Conservation (phyloP, 2,888 invertebrate genomes). For the Napeogenes inachia region DNA sequence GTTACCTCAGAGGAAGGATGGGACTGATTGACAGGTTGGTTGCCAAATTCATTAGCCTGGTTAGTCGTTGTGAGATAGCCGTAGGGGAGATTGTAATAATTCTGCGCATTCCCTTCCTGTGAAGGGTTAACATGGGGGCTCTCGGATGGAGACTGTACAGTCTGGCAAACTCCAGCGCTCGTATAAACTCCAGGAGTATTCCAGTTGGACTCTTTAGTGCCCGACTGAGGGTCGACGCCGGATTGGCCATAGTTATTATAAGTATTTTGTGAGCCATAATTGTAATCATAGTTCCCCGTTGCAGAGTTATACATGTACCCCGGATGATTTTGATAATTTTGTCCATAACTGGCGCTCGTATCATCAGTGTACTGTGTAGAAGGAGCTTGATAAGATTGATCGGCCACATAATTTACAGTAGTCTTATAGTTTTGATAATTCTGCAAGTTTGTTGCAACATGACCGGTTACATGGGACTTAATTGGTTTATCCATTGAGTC, state of each 20-base stretch:
- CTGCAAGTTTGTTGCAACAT: conserved; percentile 49
- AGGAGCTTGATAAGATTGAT: conserved; percentile 42
- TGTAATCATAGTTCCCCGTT: conserved; percentile 79
- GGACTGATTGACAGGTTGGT: conserved; percentile 33
- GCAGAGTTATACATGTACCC: conserved; percentile 78
- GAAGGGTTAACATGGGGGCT: conserved; percentile 40
- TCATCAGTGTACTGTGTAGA: conserved; percentile 37
- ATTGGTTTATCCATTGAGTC: conserved; percentile 64
- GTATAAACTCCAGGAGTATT: conserved; percentile 62
- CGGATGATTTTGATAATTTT: conserved; percentile 75
- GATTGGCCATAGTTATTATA: conserved; percentile 41
- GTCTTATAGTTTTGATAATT: conserved; percentile 34
- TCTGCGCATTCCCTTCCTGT: conserved; percentile 45
- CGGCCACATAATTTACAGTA: conserved; percentile 35
- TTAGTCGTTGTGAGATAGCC: conserved; percentile 61
- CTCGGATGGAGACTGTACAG: conserved; percentile 70
- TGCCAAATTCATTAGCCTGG: conserved; percentile 47
- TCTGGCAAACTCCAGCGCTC: conserved; percentile 65
- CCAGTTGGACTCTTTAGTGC: conserved; percentile 48
- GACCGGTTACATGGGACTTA: conserved; percentile 65
- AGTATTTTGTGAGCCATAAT: conserved; percentile 78
- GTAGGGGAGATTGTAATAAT: conserved; percentile 70
- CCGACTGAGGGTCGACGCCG: conserved; percentile 43
- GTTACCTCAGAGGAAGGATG: conserved; percentile 30
- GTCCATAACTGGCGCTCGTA: conserved; percentile 42